These are phyloP conservation scores for Pelusios castaneus DNA, from an alignment of 2,113 vertebrate genomes.

Conservation along the genomic window DNA sequence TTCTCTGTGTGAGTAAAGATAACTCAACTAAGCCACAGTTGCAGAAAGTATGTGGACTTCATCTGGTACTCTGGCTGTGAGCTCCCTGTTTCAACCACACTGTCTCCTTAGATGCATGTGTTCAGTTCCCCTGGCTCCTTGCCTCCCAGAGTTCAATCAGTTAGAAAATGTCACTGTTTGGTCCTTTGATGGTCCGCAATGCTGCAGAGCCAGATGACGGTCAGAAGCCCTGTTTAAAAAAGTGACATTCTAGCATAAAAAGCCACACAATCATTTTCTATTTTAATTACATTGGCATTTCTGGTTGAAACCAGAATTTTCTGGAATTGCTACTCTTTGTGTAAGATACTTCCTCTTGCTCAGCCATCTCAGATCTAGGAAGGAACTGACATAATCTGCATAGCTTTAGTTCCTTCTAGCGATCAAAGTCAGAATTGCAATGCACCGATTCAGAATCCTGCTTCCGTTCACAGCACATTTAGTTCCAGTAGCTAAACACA, in stretches of 20 bases:
- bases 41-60: background rate
- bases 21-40: background rate
- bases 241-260: background rate
- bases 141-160: background rate
- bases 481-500: background rate
- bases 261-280: background rate
- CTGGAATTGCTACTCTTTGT: background rate
- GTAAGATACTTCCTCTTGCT: background rate
- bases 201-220: background rate
- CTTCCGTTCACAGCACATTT: background rate
- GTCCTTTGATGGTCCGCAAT: background rate
- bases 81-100: background rate
- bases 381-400: background rate
- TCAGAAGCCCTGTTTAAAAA: background rate
- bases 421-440: background rate
- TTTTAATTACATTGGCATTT: background rate
- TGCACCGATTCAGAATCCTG: background rate
- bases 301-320: background rate
- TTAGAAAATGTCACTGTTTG: background rate
- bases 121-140: background rate
- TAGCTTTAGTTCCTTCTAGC: background rate
- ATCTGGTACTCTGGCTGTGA: background rate
- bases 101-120: background rate
- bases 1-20: background rate
- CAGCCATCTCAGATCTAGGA: background rate